A percentile compares a stretch with the other conserved stretches of the same genome.
Conservation (phyloP, 2,888 invertebrate genomes). For the Watsonalla cultraria region DNA sequence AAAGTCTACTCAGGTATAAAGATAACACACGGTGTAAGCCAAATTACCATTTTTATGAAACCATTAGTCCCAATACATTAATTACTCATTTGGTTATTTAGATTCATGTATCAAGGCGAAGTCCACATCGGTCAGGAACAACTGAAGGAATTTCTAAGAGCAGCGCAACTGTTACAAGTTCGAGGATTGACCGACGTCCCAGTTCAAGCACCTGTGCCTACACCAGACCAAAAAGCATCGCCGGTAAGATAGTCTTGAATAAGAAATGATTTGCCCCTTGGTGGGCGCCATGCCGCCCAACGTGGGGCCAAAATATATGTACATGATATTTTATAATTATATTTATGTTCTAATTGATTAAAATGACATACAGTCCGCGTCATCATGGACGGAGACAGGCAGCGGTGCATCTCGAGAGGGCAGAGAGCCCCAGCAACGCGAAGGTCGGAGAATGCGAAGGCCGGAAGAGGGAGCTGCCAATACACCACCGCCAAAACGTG, state of each 20-base stretch:
- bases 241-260: constrained; percentile 77
- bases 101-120: constrained; percentile 96
- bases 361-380: constrained; percentile 49
- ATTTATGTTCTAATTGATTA: constrained; percentile 1
- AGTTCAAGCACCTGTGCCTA: constrained; percentile 65
- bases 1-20: constrained; percentile 86
- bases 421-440: constrained; percentile 50
- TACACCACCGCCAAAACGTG: constrained; percentile 83
- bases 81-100: constrained; percentile 31
- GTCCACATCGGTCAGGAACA: constrained; percentile 94
- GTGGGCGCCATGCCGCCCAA: constrained; percentile 18
- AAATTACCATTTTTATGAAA: background rate
- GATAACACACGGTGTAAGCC: background rate
- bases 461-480: constrained; percentile 68
- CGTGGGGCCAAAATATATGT: background rate
- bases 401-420: constrained; percentile 65
- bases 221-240: constrained; percentile 83
- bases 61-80: background rate
- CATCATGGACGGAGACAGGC: constrained; percentile 72
- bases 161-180: constrained; percentile 92
- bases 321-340: constrained; percentile 1
- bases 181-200: constrained; percentile 91
- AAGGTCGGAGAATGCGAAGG: constrained; percentile 74
- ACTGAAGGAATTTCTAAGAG: constrained; percentile 90
- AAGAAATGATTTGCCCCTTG: constrained; percentile 1